Evolutionary conservation across 2,797 vertebrate species (phyloP).

Genomic region (Alosa sapidissima): DNA sequence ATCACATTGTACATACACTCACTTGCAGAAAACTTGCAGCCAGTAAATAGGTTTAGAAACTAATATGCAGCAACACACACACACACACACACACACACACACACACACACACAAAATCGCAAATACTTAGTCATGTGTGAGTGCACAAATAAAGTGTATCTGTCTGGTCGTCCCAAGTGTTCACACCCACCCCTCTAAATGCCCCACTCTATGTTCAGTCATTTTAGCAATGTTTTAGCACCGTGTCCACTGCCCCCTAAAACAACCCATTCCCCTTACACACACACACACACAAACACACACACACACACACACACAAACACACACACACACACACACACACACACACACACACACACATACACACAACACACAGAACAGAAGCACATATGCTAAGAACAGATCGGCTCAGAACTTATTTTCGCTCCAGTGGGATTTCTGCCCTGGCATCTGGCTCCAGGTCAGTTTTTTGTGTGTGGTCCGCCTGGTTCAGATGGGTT

Average conservation of each 20-base stretch:
- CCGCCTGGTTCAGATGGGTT: neutral
- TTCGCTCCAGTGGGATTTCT: neutral
- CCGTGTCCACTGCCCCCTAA: constrained; percentile 26
- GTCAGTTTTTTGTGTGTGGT: neutral
- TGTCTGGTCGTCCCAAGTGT: constrained; percentile 28
- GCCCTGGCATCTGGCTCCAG: neutral
- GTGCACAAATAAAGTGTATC: constrained; percentile 7
- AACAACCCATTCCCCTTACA: constrained; percentile 1
- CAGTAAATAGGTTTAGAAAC: neutral
- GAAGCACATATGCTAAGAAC: constrained; percentile 16
- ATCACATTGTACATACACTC: no score
- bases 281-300: constrained; percentile 8
- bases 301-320: constrained; percentile 28
- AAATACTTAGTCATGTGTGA: constrained; percentile 4
- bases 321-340: constrained; percentile 32
- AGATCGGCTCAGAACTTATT: neutral
- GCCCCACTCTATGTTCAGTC: constrained; percentile 33
- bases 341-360: neutral
- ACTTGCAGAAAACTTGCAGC: neutral
- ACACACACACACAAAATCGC: neutral
- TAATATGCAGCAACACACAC: neutral
- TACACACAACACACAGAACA: neutral
- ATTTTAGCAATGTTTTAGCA: constrained; percentile 42
- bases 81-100: neutral
- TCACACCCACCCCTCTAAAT: constrained; percentile 44